Conservation (phyloP, 2,888 invertebrate species). For the Lasioglossum pauxillum region DNA sequence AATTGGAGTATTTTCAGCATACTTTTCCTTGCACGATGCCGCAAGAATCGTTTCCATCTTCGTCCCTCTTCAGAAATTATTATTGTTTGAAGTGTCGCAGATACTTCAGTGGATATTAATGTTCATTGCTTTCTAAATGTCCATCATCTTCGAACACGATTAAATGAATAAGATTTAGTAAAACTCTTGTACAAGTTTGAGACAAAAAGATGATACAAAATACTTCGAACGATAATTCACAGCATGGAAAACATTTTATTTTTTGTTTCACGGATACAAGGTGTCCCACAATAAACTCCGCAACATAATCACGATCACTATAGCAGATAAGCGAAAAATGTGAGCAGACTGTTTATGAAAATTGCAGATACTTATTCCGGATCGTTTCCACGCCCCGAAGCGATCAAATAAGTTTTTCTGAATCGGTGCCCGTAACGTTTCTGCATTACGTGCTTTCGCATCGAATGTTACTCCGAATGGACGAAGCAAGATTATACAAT, state of each 20-base stretch:
- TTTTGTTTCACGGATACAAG: neutral
- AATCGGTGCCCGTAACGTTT: neutral
- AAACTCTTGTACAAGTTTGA: too few relatives aligned
- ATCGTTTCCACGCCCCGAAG: constrained; percentile 15
- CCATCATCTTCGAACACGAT: too few relatives aligned
- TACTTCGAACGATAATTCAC: neutral
- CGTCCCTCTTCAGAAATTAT: too few relatives aligned
- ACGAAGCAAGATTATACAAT: constrained; percentile 20
- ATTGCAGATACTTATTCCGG: constrained; percentile 8
- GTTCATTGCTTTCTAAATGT: too few relatives aligned
- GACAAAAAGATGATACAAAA: neutral
- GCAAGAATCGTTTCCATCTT: too few relatives aligned
- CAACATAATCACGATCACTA: constrained; percentile 6
- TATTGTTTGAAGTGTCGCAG: too few relatives aligned
- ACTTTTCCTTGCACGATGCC: too few relatives aligned
- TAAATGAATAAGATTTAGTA: too few relatives aligned
- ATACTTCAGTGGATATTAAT: too few relatives aligned
- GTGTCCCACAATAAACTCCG: neutral
- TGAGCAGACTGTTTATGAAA: constrained; percentile 18
- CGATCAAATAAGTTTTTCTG: constrained; percentile 1
- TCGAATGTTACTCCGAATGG: constrained; percentile 14
- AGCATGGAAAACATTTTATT: neutral
- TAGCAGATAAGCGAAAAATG: neutral
- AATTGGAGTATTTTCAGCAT: too few relatives aligned
- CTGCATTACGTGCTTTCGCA: neutral